Conservation (phyloP, 2,888 invertebrate species). For the Eulithis testata region DNA sequence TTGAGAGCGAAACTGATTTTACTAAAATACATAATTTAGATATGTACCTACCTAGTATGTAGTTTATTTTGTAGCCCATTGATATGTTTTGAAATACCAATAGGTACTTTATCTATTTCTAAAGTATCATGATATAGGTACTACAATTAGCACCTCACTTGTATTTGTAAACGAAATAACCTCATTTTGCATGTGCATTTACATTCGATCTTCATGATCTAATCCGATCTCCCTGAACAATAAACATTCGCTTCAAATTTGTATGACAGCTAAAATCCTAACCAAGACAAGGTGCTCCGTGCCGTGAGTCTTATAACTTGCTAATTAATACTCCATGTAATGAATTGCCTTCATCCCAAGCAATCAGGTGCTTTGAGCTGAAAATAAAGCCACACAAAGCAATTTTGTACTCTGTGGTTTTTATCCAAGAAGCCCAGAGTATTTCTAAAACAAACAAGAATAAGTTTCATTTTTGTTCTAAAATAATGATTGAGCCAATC, state of each 20-base stretch:
- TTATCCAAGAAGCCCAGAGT: neutral
- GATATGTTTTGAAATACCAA: too few species aligned
- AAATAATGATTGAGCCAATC: neutral
- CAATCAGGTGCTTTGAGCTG: slow-evolving; percentile 37
- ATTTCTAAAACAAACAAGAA: neutral
- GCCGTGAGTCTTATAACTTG: slow-evolving; percentile 10
- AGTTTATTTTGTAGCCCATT: too few species aligned
- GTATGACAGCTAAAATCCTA: neutral
- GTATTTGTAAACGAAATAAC: too few species aligned
- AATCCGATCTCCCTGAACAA: neutral
- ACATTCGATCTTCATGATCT: neutral
- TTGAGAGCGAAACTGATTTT: neutral
- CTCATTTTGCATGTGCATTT: too few species aligned
- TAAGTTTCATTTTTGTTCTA: slow-evolving; percentile 6
- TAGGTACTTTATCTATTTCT: too few species aligned
- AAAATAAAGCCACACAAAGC: slow-evolving; percentile 27
- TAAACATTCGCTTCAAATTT: too few species aligned
- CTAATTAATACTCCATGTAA: slow-evolving; percentile 28
- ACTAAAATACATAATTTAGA: too few species aligned
- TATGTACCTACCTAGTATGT: too few species aligned
- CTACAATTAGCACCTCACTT: too few species aligned
- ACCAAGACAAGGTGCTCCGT: slow-evolving; percentile 5
- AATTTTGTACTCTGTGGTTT: slow-evolving; percentile 25
- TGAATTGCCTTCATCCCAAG: slow-evolving; percentile 34
- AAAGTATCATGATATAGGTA: too few species aligned